Conservation (phyloP, 2,888 invertebrate species). For the Mythimna albipuncta region DNA sequence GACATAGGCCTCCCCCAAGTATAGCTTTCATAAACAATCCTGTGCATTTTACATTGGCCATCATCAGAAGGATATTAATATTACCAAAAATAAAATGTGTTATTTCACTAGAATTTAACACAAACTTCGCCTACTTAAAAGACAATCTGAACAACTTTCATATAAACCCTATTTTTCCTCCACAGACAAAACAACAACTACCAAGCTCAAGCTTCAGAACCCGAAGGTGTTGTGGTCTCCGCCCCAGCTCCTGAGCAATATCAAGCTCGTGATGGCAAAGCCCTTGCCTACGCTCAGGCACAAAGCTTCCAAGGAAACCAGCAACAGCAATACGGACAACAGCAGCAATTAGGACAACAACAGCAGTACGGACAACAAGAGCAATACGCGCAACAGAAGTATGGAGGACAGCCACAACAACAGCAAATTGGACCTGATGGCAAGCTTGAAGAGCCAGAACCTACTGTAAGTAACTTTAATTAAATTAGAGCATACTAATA, state of each 20-base stretch:
- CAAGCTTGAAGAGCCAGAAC: slow-evolving; percentile 78
- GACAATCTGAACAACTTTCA: not conserved
- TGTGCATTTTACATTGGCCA: too few relatives aligned
- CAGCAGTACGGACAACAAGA: slow-evolving; percentile 54
- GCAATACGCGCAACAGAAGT: slow-evolving; percentile 52
- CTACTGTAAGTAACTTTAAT: slow-evolving; percentile 79
- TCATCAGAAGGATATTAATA: not conserved
- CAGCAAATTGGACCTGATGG: slow-evolving; percentile 36
- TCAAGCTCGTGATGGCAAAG: slow-evolving; percentile 71
- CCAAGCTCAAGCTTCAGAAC: slow-evolving; percentile 62
- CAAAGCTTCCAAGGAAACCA: slow-evolving; percentile 53
- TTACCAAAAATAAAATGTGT: not conserved
- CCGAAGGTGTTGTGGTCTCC: slow-evolving; percentile 42
- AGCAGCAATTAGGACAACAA: slow-evolving; percentile 46
- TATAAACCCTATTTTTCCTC: not conserved
- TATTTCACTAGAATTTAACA: not conserved
- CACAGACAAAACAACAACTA: slow-evolving; percentile 56
- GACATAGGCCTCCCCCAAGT: too few relatives aligned
- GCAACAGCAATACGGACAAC: slow-evolving; percentile 15
- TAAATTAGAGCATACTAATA: too few relatives aligned
- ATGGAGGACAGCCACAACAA: slow-evolving; percentile 49
- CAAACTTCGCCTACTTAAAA: not conserved
- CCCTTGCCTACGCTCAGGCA: slow-evolving; percentile 59
- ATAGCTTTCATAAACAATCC: too few relatives aligned
- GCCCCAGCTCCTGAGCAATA: slow-evolving; percentile 48